These are phyloP conservation scores for Umimayanthus kanabou DNA, from an alignment of 92 coral and sea anemone genomes.

Conservation along the genomic window DNA sequence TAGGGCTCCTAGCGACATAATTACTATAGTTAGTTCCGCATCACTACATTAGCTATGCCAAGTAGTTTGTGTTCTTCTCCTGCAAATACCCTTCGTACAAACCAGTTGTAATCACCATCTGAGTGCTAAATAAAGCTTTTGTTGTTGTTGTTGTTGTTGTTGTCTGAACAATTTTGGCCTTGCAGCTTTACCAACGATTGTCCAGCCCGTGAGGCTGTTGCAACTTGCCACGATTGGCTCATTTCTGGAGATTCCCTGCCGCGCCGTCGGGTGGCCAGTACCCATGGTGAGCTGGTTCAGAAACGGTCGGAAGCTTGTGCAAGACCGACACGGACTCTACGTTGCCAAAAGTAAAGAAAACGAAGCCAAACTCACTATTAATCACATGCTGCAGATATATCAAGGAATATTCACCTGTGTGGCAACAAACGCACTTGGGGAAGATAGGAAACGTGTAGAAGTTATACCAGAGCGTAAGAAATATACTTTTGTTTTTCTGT, in stretches of 20 bases:
- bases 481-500: not conserved
- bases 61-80: no score
- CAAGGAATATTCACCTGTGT: constrained; percentile 22
- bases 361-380: not conserved
- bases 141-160: no score
- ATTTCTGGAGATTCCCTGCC: constrained; percentile 3
- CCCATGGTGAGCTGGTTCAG: constrained; percentile 25
- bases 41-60: no score
- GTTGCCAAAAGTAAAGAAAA: constrained; percentile 3
- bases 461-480: constrained; percentile 8
- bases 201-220: not conserved
- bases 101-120: no score
- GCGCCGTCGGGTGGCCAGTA: constrained; percentile 34
- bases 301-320: not conserved
- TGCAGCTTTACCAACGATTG: constrained; percentile 6
- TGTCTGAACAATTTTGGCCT: not conserved
- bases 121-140: no score
- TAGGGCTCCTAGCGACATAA: no score
- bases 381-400: not conserved
- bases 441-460: not conserved
- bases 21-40: no score
- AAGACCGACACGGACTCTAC: not conserved
- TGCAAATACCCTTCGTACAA: no score
- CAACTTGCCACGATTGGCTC: constrained; percentile 1
- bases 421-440: constrained; percentile 23